Conservation (phyloP, 2,113 vertebrate species). For the Campylomormyrus tamandua region DNA sequence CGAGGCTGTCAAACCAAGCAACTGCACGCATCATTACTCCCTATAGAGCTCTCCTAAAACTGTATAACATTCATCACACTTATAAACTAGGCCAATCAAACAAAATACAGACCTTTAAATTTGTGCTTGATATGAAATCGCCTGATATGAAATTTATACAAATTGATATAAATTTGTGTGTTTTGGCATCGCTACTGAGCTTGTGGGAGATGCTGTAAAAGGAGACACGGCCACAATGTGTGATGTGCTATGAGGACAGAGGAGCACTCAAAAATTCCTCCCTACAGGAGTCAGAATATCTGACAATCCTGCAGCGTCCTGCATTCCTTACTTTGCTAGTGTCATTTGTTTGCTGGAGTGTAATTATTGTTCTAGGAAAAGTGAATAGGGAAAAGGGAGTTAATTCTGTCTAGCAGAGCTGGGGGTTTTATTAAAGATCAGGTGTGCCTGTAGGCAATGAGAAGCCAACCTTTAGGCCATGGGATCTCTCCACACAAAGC, state of each 20-base stretch:
- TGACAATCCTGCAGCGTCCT: not conserved
- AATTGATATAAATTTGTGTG: not conserved
- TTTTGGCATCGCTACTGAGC: not conserved
- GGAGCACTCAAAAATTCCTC: not conserved
- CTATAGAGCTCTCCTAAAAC: not conserved
- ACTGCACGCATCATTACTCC: not conserved
- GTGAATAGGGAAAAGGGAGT: not conserved
- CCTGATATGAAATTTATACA: not conserved
- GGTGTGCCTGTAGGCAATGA: not conserved
- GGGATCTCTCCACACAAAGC: not conserved
- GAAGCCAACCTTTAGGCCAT: not conserved
- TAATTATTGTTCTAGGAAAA: not conserved
- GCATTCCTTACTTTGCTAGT: not conserved
- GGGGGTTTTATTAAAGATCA: not conserved
- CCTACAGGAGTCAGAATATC: not conserved
- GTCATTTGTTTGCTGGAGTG: not conserved
- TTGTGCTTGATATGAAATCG: not conserved
- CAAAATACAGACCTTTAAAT: not conserved
- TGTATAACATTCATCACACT: not conserved
- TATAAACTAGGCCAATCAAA: not conserved
- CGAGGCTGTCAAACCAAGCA: not conserved
- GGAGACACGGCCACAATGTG: not conserved
- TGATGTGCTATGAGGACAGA: not conserved
- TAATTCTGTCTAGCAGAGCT: not conserved
- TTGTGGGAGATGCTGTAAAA: not conserved